These are phyloP conservation scores for Holothuria glaberrima DNA, from an alignment of 35 echinoderm and acorn worm species.

Conservation along the genomic window DNA sequence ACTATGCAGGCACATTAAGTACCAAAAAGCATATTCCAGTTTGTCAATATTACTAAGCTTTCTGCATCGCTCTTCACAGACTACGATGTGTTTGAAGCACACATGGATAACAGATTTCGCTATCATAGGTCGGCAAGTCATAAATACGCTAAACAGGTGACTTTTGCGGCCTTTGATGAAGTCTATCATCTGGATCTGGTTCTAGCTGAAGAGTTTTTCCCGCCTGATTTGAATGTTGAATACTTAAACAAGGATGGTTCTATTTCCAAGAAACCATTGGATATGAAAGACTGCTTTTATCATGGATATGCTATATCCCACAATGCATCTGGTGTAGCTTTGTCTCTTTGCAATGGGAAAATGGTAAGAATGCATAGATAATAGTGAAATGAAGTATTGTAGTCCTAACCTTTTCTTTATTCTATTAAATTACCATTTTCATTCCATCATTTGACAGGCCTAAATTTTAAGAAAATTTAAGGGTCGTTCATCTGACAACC, in stretches of 20 bases:
- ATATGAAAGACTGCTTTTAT: conserved; percentile 24
- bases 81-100: neutral
- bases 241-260: neutral
- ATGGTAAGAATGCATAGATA: neutral
- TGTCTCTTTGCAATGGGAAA: conserved; percentile 15
- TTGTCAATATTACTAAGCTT: too few species aligned
- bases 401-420: too few species aligned
- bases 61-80: neutral
- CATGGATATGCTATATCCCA: conserved; percentile 1
- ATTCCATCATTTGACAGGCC: too few species aligned
- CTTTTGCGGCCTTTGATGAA: conserved; percentile 1
- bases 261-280: neutral
- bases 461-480: too few species aligned
- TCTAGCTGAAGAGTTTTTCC: neutral
- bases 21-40: too few species aligned
- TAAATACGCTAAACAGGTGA: neutral
- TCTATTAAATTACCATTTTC: too few species aligned
- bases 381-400: too few species aligned
- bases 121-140: neutral
- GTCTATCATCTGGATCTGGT: conserved; percentile 5
- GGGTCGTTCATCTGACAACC: too few species aligned
- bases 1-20: too few species aligned
- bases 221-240: conserved; percentile 4
- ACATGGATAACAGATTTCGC: neutral
- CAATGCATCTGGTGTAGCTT: conserved; percentile 11